Evolutionary conservation across 2,797 vertebrate species (phyloP).

Genomic region (Hirundo rustica): DNA sequence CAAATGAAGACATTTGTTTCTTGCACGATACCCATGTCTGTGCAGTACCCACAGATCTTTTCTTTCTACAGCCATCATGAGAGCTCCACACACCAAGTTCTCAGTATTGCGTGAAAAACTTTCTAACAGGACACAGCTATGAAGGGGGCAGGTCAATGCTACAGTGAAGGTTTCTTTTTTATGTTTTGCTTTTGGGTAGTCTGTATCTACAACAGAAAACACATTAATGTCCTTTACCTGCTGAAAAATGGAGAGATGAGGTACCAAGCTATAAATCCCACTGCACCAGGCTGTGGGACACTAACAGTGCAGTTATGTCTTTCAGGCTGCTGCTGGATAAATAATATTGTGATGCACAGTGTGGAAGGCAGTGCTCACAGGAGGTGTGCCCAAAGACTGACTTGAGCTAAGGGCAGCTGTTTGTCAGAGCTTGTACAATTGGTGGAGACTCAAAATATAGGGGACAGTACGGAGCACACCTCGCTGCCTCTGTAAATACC

Average conservation of each 20-base stretch:
- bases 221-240: neutral
- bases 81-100: neutral
- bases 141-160: neutral
- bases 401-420: neutral
- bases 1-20: neutral
- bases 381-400: neutral
- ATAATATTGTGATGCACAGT: neutral
- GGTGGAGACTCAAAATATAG: neutral
- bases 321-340: neutral
- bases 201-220: neutral
- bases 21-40: neutral
- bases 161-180: neutral
- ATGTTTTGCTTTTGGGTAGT: neutral
- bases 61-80: neutral
- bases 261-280: neutral
- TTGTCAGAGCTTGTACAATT: fast-evolving
- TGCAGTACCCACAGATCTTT: neutral
- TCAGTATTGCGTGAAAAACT: neutral
- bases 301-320: neutral
- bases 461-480: neutral
- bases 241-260: neutral
- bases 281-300: neutral
- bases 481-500: neutral
- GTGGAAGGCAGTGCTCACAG: neutral
- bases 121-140: neutral